These are phyloP conservation scores for Poecile montanus DNA, from an alignment of 2,797 vertebrate species.

Conservation along the genomic window DNA sequence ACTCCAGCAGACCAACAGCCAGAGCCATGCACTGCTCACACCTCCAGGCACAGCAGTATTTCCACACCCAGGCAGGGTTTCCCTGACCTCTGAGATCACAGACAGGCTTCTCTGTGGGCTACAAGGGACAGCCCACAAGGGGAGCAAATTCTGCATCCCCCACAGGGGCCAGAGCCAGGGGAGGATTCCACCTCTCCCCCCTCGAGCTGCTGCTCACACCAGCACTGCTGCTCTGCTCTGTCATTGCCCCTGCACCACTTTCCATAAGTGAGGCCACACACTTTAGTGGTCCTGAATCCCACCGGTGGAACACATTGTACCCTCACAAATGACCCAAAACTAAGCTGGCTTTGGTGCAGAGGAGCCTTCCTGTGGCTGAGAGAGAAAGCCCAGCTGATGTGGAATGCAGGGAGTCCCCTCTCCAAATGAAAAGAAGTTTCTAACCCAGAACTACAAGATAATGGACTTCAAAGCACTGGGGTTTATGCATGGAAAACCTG, in stretches of 20 bases:
- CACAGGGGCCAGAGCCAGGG: accelerated
- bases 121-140: neutral
- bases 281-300: accelerated
- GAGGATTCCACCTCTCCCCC: neutral
- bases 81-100: accelerated
- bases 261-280: neutral
- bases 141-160: neutral
- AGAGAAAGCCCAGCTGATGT: neutral
- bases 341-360: neutral
- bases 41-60: neutral
- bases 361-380: neutral
- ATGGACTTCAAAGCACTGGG: slow-evolving; percentile 25
- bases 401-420: neutral
- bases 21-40: neutral
- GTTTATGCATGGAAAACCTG: slow-evolving; percentile 31
- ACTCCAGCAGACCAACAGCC: neutral
- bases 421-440: neutral
- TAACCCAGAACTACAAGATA: slow-evolving; percentile 1
- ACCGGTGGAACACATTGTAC: neutral
- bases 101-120: neutral
- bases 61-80: neutral
- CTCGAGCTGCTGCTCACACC: neutral
- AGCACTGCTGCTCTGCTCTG: neutral
- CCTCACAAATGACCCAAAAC: neutral
- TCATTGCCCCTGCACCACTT: neutral